phyloP scores from a whole-genome alignment of 2,797 vertebrate species.

The Rhincodon typus region DNA sequence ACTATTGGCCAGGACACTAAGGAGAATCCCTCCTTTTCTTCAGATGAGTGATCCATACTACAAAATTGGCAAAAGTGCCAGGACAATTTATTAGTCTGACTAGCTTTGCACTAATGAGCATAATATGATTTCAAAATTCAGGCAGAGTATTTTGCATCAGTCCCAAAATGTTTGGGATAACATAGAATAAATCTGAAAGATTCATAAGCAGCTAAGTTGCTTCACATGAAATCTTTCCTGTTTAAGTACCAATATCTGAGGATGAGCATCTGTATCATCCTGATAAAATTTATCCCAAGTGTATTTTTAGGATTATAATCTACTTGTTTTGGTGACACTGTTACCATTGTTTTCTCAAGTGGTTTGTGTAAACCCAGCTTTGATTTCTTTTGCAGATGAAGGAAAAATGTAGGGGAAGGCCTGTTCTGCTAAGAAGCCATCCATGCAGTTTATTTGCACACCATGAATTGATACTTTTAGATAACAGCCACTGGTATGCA shows the following conservation, averaged over 20 bases:
- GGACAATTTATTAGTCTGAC: neutral
- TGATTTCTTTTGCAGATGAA: neutral
- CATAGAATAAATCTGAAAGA: neutral
- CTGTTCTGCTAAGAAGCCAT: neutral
- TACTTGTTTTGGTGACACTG: neutral
- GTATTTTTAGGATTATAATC: conserved; percentile 4
- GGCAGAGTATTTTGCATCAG: neutral
- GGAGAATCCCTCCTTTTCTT: too few species aligned
- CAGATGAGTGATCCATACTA: too few species aligned
- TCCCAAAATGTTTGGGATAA: neutral
- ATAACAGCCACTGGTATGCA: neutral
- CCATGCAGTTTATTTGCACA: neutral
- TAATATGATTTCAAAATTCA: neutral
- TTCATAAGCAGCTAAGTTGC: neutral
- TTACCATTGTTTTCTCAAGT: neutral
- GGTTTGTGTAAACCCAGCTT: neutral
- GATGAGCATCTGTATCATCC: neutral
- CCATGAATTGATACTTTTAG: neutral
- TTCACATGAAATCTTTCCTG: neutral
- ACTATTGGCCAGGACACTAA: too few species aligned
- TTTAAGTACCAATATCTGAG: neutral
- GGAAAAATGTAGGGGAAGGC: neutral
- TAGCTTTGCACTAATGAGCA: neutral
- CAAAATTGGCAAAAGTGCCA: neutral
- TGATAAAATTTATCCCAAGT: neutral